Conservation (phyloP, 2,113 vertebrate species). For the Copsychus sechellarum region DNA sequence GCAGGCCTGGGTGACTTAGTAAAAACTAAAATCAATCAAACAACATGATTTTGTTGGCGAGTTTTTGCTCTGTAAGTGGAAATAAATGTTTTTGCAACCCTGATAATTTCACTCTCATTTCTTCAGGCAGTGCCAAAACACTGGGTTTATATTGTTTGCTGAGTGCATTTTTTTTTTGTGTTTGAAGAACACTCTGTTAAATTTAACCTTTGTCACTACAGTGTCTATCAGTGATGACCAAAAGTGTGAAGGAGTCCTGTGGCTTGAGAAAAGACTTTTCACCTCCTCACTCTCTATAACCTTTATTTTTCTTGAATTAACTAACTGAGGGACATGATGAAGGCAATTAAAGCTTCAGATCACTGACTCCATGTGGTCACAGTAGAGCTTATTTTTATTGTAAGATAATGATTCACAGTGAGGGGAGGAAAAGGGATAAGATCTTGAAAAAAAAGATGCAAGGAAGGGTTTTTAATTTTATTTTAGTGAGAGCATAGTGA, state of each 20-base stretch:
- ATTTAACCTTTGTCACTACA: not conserved
- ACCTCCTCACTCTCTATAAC: not conserved
- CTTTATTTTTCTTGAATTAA: not conserved
- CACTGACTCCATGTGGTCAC: not conserved
- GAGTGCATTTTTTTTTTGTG: not conserved
- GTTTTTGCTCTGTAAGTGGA: slow-evolving; percentile 17
- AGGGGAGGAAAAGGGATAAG: not conserved
- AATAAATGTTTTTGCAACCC: slow-evolving; percentile 46
- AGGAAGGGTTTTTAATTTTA: not conserved
- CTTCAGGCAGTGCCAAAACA: slow-evolving; percentile 22
- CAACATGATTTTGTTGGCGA: not conserved
- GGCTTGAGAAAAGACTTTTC: not conserved
- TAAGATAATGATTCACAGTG: not conserved
- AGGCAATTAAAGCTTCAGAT: not conserved
- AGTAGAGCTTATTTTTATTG: not conserved
- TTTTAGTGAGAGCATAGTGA: not conserved
- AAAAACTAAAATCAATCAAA: slow-evolving; percentile 19
- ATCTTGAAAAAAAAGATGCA: not conserved
- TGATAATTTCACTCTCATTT: slow-evolving; percentile 44
- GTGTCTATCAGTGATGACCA: not conserved
- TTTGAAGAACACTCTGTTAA: not conserved
- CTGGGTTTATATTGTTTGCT: not conserved
- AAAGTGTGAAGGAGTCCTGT: not conserved
- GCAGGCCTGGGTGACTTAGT: not conserved
- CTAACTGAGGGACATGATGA: not conserved